Conservation (phyloP, 2,888 invertebrate species). For the Spatulosminthurus flaviceps region DNA sequence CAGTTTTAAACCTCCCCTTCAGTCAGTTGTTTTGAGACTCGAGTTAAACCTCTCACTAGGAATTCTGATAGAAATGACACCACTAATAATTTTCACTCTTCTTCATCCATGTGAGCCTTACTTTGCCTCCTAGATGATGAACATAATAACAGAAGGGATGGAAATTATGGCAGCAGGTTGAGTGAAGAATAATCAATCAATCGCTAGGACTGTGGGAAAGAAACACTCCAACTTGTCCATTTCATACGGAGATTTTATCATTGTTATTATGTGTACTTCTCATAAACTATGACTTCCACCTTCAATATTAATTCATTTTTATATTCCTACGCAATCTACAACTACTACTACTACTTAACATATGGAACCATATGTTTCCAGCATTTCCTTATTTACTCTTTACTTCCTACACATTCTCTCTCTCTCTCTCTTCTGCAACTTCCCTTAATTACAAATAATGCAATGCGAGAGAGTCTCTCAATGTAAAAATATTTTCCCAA, state of each 20-base stretch:
- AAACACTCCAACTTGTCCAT: background rate
- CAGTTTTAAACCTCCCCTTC: conserved; percentile 2
- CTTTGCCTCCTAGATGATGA: background rate
- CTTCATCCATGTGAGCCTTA: background rate
- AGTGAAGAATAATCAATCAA: conserved; percentile 29
- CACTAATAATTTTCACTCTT: background rate
- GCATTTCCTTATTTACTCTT: too few relatives aligned
- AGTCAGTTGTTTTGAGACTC: background rate
- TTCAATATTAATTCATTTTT: background rate
- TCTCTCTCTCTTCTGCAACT: background rate
- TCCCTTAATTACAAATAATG: background rate
- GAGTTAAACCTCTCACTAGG: background rate
- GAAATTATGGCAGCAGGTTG: conserved; percentile 19
- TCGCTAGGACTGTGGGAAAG: conserved; percentile 33
- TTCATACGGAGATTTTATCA: conserved; percentile 31
- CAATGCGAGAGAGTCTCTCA: background rate
- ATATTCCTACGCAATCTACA: too few relatives aligned
- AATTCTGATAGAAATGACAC: conserved; percentile 14
- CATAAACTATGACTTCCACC: conserved; percentile 1
- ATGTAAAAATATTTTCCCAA: conserved; percentile 5
- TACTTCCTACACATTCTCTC: too few relatives aligned
- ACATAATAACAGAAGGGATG: background rate
- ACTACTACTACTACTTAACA: too few relatives aligned
- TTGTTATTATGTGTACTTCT: background rate
- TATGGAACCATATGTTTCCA: too few relatives aligned